phyloP scores from a whole-genome alignment of 2,797 vertebrate species.

The Neosalanx taihuensis region DNA sequence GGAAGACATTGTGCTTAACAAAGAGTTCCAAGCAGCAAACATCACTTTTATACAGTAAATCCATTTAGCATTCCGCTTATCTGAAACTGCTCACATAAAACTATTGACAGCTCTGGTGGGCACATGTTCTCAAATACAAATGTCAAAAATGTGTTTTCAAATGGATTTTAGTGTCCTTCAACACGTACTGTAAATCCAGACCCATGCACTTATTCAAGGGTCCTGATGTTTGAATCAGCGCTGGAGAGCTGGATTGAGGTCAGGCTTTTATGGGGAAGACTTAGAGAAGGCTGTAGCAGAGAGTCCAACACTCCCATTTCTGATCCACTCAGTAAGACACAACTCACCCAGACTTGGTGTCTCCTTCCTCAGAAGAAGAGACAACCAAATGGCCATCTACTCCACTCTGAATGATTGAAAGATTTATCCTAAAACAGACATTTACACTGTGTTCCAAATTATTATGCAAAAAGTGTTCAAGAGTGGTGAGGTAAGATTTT shows the following conservation, averaged over 20 bases:
- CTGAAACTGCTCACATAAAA: background rate
- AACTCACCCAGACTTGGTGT: too few relatives aligned
- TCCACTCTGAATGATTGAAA: too few relatives aligned
- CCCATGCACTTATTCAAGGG: background rate
- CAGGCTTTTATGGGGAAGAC: background rate
- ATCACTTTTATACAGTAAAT: background rate
- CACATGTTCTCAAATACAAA: background rate
- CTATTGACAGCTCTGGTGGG: background rate
- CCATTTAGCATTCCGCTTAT: background rate
- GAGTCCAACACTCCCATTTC: too few relatives aligned
- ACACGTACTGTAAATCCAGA: background rate
- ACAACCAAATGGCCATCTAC: too few relatives aligned
- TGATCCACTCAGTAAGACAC: too few relatives aligned
- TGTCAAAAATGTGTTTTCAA: too few relatives aligned
- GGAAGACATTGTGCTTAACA: background rate
- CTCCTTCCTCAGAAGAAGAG: too few relatives aligned
- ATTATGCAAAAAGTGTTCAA: too few relatives aligned
- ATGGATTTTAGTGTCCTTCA: too few relatives aligned
- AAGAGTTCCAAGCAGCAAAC: background rate
- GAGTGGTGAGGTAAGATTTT: too few relatives aligned
- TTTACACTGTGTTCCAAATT: too few relatives aligned
- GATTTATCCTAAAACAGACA: too few relatives aligned
- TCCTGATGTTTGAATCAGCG: background rate
- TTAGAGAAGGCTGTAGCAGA: constrained; percentile 5
- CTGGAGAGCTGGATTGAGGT: constrained; percentile 17